A percentile compares a stretch with the other conserved stretches of the same genome.
phyloP scores from a whole-genome alignment of 2,797 vertebrate species.

The Leptoclinus maculatus region DNA sequence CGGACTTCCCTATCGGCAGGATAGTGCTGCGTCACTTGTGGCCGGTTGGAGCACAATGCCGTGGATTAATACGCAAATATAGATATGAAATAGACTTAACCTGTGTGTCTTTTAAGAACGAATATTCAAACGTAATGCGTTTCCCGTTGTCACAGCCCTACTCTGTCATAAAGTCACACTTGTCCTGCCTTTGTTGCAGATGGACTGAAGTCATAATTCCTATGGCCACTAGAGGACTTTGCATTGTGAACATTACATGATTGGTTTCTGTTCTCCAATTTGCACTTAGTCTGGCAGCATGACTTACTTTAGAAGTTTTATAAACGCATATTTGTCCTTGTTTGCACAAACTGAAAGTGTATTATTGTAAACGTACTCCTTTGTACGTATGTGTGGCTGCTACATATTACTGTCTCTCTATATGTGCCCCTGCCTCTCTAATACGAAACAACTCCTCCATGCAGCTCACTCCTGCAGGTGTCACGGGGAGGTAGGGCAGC shows the following conservation, averaged over 20 bases:
- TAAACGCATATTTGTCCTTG: not conserved
- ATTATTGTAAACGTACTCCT: conserved; percentile 1
- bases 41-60: no score
- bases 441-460: conserved; percentile 53
- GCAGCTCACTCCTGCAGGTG: conserved; percentile 76
- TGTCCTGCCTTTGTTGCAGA: not conserved
- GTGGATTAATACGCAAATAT: not conserved
- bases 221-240: not conserved
- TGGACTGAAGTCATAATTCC: not conserved
- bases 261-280: not conserved
- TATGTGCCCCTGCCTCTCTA: conserved; percentile 23
- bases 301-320: not conserved
- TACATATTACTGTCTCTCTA: conserved; percentile 3
- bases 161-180: no score
- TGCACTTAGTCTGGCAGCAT: not conserved
- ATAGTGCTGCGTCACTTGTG: no score
- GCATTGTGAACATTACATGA: not conserved
- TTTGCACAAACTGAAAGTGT: not conserved
- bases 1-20: not conserved
- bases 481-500: conserved; percentile 57
- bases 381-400: not conserved
- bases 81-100: no score
- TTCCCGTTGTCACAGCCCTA: no score
- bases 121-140: not conserved
- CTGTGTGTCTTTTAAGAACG: no score